These are phyloP conservation scores for Melanotaenia boesemani DNA, from an alignment of 2,797 vertebrate species.

Conservation along the genomic window DNA sequence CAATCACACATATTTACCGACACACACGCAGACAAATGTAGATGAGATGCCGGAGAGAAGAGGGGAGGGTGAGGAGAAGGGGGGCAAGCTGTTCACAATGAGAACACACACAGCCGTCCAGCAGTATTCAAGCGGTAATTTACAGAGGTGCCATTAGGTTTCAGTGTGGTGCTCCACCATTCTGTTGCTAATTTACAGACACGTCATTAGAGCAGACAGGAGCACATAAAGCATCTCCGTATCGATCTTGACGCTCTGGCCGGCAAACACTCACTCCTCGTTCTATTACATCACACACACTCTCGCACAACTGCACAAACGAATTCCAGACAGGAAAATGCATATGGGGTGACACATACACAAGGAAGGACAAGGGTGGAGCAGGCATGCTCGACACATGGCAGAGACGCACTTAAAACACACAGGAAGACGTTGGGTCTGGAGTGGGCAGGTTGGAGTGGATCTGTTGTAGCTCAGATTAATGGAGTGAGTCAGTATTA, in stretches of 20 bases:
- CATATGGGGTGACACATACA: slow-evolving; percentile 40
- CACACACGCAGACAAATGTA: slow-evolving; percentile 60
- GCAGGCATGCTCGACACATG: not conserved
- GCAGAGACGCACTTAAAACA: slow-evolving; percentile 23
- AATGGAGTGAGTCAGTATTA: slow-evolving; percentile 82
- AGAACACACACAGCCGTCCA: slow-evolving; percentile 73
- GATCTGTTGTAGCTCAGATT: slow-evolving; percentile 78
- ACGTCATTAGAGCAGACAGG: slow-evolving; percentile 84
- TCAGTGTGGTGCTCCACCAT: slow-evolving; percentile 68
- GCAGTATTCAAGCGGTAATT: slow-evolving; percentile 72
- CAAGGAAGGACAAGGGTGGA: slow-evolving; percentile 29
- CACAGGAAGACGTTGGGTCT: slow-evolving; percentile 25
- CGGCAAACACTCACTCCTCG: slow-evolving; percentile 62
- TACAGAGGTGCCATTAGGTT: slow-evolving; percentile 78
- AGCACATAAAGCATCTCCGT: slow-evolving; percentile 83
- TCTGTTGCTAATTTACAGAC: slow-evolving; percentile 85
- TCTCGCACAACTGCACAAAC: slow-evolving; percentile 1
- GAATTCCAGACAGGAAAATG: slow-evolving; percentile 42
- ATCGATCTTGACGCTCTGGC: slow-evolving; percentile 78
- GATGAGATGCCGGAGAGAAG: slow-evolving; percentile 56
- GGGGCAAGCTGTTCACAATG: slow-evolving; percentile 67
- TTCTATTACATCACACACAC: slow-evolving; percentile 54
- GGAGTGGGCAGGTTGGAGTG: slow-evolving; percentile 68
- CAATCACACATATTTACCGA: slow-evolving; percentile 37
- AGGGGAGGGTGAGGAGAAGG: not conserved